Evolutionary conservation across 2,797 vertebrate genomes (phyloP), one percentile per base, ranked within the genome.

Genomic region (Eulemur mongoz): DNA sequence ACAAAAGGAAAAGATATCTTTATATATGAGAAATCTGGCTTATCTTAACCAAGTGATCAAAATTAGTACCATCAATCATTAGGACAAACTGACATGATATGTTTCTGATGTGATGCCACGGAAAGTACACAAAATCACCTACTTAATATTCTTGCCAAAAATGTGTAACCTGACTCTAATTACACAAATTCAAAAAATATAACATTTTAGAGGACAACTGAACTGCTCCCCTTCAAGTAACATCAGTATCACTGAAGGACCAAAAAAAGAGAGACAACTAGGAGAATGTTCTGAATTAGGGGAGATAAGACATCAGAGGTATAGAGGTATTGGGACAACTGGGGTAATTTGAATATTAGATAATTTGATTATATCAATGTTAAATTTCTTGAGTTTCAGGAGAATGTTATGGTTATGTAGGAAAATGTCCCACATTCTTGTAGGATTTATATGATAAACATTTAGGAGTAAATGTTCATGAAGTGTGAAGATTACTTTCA

Each of bases 121-220:
- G 32, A 7, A 76, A 89, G 35, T 45, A 73, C 35, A 73, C 22
- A 76, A 18, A 38, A 59, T 54, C 52, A 89, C 23, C 67, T 63
- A 82, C n/a, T 78, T 65, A 43, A 25, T 69, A 54, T n/a, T 82
- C 12, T 65, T 73, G 89, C 50, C 59, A 86, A 96, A 91, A 89
- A 86, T 50, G 25, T 59, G 83, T 73, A 40, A 54, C 40, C 12
- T 75, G 40, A 70, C 65, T 79, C 40, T 87, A 59, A 59, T 54
- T 50, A n/a, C 25, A 83, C n/a, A 95, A 84, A 91, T 87, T 84
- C 72, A 96, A 81, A 91, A 61, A 59, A 73, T n/a, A 18, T n/a
- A 83, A 72, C 69, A 88, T n/a, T 59, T 94, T 43, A 93, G 25
- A 32, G 18, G 17, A 59, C 48, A 97, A 82, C 22, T 76, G 8